phyloP scores from a whole-genome alignment of 1,140 invertebrate genomes.

The Anoplolepis gracilipes region DNA sequence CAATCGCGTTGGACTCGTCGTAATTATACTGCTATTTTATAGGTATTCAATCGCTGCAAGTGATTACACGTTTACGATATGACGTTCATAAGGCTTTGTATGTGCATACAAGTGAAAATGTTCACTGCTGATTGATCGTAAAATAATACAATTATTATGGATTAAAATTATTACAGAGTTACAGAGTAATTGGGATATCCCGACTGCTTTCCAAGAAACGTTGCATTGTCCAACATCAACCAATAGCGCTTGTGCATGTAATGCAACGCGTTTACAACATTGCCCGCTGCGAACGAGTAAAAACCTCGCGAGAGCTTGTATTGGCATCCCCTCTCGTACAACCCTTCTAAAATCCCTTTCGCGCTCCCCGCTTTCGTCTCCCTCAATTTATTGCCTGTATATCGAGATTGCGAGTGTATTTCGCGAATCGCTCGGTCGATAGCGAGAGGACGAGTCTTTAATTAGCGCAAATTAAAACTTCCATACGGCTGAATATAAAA shows the following conservation, averaged over 20 bases:
- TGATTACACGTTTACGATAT: constrained; percentile 6
- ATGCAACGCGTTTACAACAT: constrained; percentile 35
- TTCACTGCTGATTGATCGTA: background rate
- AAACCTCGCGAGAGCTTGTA: constrained; percentile 30
- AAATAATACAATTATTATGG: constrained; percentile 25
- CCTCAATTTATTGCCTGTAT: constrained; percentile 25
- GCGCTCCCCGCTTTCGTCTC: background rate
- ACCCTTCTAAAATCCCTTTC: constrained; percentile 11
- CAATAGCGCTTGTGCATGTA: constrained; percentile 26
- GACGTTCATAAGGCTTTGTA: constrained; percentile 37
- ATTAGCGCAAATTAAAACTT: constrained; percentile 62
- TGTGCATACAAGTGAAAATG: background rate
- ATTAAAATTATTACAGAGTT: constrained; percentile 12
- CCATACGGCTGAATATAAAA: constrained; percentile 17
- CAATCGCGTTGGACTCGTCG: background rate
- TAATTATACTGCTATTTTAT: constrained; percentile 44
- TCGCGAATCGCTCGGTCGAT: constrained; percentile 56
- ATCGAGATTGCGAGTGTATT: constrained; percentile 30
- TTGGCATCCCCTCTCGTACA: background rate
- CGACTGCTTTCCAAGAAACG: constrained; percentile 13
- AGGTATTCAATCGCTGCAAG: constrained; percentile 14
- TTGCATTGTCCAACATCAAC: background rate
- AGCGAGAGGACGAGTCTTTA: constrained; percentile 38
- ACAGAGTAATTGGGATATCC: background rate
- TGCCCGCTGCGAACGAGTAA: constrained; percentile 11